Percentiles rank a stretch among this genome's conserved stretches.
These are phyloP conservation scores for Oasisia sp. DNA, from an alignment of 2,888 invertebrate genomes.

Conservation along the genomic window DNA sequence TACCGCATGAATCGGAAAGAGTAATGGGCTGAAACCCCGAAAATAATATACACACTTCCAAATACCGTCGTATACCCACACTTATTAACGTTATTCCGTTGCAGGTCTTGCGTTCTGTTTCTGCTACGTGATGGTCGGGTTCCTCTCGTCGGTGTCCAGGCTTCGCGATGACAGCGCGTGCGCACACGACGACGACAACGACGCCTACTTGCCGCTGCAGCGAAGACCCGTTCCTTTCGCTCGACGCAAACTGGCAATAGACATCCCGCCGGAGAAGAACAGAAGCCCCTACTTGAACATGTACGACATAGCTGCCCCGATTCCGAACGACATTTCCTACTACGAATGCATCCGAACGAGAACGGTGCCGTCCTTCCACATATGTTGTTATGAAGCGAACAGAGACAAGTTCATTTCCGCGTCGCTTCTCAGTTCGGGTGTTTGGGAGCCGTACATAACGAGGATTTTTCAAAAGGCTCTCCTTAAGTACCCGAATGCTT, in stretches of 20 bases:
- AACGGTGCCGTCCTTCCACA: constrained; percentile 46
- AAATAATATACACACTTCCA: no score
- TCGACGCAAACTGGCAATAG: not conserved
- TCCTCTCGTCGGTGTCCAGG: not conserved
- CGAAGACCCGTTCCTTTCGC: not conserved
- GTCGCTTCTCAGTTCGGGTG: constrained; percentile 47
- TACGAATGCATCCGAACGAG: constrained; percentile 44
- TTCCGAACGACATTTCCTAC: not conserved
- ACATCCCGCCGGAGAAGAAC: not conserved
- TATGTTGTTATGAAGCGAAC: constrained; percentile 49
- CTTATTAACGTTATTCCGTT: not conserved
- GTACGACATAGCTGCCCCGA: not conserved
- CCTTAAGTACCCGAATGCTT: constrained; percentile 42
- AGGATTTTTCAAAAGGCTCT: constrained; percentile 48
- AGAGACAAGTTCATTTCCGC: constrained; percentile 54
- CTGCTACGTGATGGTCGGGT: constrained; percentile 12
- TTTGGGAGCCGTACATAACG: constrained; percentile 58
- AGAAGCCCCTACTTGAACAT: not conserved
- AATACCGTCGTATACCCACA: no score
- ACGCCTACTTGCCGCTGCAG: not conserved
- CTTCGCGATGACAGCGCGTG: not conserved
- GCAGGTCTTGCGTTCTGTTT: not conserved
- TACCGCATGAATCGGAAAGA: no score
- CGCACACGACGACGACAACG: not conserved
- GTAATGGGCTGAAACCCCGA: no score